Percentiles rank a stretch among this genome's conserved stretches.
Evolutionary conservation across 2,797 vertebrate species (phyloP).

Genomic region (Merluccius polli): DNA sequence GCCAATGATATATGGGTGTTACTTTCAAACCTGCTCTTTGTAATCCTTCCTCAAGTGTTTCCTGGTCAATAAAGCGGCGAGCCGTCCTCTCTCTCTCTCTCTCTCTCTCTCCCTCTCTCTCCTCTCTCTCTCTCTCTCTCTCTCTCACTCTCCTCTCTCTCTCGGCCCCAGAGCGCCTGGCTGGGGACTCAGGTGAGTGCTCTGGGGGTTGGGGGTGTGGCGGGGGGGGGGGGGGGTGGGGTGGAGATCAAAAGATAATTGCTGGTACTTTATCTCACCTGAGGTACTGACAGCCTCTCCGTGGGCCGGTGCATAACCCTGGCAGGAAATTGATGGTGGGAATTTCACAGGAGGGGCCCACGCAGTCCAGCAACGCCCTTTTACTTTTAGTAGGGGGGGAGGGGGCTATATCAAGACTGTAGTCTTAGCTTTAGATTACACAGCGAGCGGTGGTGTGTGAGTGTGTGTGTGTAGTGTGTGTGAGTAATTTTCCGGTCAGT

Average conservation of each 20-base stretch:
- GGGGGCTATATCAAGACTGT: no score
- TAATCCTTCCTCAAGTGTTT: no score
- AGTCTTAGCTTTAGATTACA: no score
- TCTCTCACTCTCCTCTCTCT: no score
- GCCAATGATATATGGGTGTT: no score
- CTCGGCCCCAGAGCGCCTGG: background rate
- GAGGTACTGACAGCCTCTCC: slow-evolving; percentile 10
- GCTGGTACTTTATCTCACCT: slow-evolving; percentile 51
- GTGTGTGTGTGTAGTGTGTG: background rate
- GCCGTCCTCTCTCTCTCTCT: background rate
- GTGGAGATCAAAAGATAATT: slow-evolving; percentile 58
- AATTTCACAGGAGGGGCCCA: background rate
- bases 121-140: no score
- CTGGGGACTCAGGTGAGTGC: background rate
- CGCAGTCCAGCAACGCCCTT: background rate
- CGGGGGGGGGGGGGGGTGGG: slow-evolving; percentile 26
- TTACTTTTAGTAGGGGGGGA: background rate
- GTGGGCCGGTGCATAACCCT: slow-evolving; percentile 12
- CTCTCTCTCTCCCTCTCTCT: no score
- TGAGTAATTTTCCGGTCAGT: no score
- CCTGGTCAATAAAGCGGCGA: no score
- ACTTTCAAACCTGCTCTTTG: no score
- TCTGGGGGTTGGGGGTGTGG: background rate
- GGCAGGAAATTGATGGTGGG: slow-evolving; percentile 29
- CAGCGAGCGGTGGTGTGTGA: background rate